Evolutionary conservation across 2,113 vertebrate genomes (phyloP), one percentile per base, ranked within the genome.

Genomic region (Indicator maculatus): DNA sequence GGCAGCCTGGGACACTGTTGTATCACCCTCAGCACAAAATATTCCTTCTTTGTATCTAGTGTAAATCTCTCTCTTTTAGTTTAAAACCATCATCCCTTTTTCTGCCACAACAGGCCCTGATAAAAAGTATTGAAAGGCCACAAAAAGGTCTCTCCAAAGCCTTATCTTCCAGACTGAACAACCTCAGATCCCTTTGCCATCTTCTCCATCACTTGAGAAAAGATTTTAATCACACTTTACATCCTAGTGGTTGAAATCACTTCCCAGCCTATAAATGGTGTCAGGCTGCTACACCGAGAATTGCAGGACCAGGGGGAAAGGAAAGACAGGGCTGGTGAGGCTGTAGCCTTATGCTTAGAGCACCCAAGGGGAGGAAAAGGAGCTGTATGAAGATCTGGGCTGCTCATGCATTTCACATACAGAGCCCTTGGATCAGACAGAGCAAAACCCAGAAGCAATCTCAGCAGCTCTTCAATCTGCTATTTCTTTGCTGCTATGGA

Each of bases 321-420:
- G 41, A 55, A 50, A 59, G 7, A 18, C 1, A 1, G n/a, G 28
- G 5, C 4, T 0, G 0, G 19, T 36, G 77, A 47, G 8, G 17
- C 44, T 55, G 31, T 4, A 59, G n/a, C 61, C 21, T 20, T 36
- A 16, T 24, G 39, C 38, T 72, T 36, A 26, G 30, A 50, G 72
- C 2, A 52, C 3, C 20, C 1, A 2, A 65, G 27, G 21, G 31
- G 26, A 53, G 5, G 59, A 47, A 83, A 21, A 74, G 12, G 45
- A 93, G 64, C 20, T 58, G 30, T 24, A 20, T 2, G 2, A 28
- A 16, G 21, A 19, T 53, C 33, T 61, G 89, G 41, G 55, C 59
- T 86, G 67, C 59, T 92, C 72, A 44, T 66, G 69, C 39, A 31
- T 67, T 83, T 77, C 69, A 52, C 77, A 45, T 21, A 6, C 6